Evolutionary conservation across 2,797 vertebrate species (phyloP).

Genomic region (Oceanodroma leucorhoa): DNA sequence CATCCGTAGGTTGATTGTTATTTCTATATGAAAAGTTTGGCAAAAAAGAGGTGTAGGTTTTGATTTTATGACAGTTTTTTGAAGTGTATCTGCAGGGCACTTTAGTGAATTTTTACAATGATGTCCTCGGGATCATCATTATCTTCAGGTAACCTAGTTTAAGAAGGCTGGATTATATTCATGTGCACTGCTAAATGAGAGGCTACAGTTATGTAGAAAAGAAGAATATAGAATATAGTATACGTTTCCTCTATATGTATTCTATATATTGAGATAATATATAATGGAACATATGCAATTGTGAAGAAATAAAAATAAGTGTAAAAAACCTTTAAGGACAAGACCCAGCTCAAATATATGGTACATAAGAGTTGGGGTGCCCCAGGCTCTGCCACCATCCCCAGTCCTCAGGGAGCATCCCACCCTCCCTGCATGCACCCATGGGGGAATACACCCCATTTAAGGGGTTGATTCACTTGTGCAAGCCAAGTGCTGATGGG

Average conservation of each 20-base stretch:
- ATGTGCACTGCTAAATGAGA: not conserved
- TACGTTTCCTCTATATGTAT: not conserved
- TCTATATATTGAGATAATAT: not conserved
- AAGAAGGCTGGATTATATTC: not conserved
- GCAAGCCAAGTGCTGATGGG: not conserved
- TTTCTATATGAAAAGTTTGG: not conserved
- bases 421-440: accelerated
- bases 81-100: not conserved
- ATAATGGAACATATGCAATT: not conserved
- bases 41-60: not conserved
- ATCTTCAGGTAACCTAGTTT: not conserved
- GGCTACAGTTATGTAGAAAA: not conserved
- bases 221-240: not conserved
- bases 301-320: not conserved
- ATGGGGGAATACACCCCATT: not conserved
- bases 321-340: not conserved
- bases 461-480: not conserved
- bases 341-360: not conserved
- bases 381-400: not conserved
- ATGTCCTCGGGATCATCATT: not conserved
- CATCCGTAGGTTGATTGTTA: not conserved
- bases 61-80: not conserved
- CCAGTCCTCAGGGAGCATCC: not conserved
- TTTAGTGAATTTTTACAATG: not conserved
- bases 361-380: not conserved